Conservation (phyloP, 2,797 vertebrate species). For the Amazona finschi region DNA sequence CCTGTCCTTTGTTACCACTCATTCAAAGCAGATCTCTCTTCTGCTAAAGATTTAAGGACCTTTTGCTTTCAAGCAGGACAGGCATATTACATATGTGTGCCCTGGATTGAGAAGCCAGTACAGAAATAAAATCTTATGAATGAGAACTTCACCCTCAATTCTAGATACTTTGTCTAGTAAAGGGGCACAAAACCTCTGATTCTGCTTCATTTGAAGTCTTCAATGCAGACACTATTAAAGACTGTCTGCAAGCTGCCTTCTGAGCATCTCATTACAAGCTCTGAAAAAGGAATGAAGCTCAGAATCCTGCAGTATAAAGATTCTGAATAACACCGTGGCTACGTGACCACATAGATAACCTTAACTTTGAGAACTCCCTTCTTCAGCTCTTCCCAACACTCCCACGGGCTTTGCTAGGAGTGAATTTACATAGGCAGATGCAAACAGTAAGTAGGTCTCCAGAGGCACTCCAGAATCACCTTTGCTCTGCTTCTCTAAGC, state of each 20-base stretch:
- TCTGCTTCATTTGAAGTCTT: not conserved
- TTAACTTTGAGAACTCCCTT: not conserved
- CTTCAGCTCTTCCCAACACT: not conserved
- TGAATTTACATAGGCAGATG: not conserved
- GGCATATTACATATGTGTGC: accelerated
- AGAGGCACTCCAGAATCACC: not conserved
- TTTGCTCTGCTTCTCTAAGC: not conserved
- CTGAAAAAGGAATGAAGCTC: not conserved
- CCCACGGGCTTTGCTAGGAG: not conserved
- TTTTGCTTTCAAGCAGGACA: not conserved
- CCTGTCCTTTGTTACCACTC: not conserved
- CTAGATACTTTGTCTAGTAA: not conserved
- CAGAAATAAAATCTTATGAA: not conserved
- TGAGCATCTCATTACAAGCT: not conserved
- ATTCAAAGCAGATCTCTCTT: not conserved
- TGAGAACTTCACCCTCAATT: not conserved
- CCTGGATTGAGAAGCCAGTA: not conserved
- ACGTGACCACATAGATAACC: accelerated
- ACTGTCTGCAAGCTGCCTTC: not conserved
- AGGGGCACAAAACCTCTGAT: not conserved
- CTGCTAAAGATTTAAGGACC: not conserved
- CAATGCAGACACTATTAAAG: not conserved
- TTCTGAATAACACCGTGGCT: not conserved
- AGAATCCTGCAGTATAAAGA: not conserved
- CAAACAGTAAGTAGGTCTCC: not conserved